A percentile compares a stretch with the other conserved stretches of the same genome.
phyloP scores from a whole-genome alignment of 2,797 vertebrate genomes.

The Cirrhinus molitorella region DNA sequence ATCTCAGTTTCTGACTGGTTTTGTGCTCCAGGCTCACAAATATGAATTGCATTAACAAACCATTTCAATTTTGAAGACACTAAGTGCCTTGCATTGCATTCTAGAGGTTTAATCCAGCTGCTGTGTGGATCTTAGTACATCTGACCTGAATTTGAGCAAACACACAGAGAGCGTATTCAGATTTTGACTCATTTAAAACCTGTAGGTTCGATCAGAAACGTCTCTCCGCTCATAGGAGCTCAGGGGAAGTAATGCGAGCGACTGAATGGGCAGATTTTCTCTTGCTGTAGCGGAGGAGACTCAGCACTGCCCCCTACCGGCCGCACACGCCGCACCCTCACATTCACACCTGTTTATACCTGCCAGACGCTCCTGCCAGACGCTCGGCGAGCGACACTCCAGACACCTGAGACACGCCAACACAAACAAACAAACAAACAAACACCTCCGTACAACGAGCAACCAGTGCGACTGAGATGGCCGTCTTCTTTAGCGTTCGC shows the following conservation, averaged over 20 bases:
- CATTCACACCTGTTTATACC: slow-evolving; percentile 49
- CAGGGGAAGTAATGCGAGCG: neutral
- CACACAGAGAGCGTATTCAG: neutral
- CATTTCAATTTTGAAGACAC: too few relatives aligned
- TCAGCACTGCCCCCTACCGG: neutral
- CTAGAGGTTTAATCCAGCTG: too few relatives aligned
- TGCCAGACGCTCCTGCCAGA: slow-evolving; percentile 52
- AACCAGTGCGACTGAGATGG: neutral
- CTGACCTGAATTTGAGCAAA: neutral
- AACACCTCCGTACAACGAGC: neutral
- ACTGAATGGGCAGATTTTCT: neutral
- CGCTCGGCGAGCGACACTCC: slow-evolving; percentile 4
- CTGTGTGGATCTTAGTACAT: neutral
- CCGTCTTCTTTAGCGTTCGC: too few relatives aligned
- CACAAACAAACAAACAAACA: slow-evolving; percentile 1
- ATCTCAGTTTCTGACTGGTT: too few relatives aligned
- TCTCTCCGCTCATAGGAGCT: too few relatives aligned
- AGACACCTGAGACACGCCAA: slow-evolving; percentile 28
- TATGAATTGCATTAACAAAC: too few relatives aligned
- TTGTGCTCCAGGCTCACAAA: too few relatives aligned
- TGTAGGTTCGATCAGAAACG: neutral
- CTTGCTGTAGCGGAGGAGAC: too few relatives aligned
- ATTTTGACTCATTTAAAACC: neutral
- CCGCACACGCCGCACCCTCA: slow-evolving; percentile 16
- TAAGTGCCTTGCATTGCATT: too few relatives aligned